Evolutionary conservation across 2,113 vertebrate species (phyloP).

Genomic region (Chionomys nivalis): DNA sequence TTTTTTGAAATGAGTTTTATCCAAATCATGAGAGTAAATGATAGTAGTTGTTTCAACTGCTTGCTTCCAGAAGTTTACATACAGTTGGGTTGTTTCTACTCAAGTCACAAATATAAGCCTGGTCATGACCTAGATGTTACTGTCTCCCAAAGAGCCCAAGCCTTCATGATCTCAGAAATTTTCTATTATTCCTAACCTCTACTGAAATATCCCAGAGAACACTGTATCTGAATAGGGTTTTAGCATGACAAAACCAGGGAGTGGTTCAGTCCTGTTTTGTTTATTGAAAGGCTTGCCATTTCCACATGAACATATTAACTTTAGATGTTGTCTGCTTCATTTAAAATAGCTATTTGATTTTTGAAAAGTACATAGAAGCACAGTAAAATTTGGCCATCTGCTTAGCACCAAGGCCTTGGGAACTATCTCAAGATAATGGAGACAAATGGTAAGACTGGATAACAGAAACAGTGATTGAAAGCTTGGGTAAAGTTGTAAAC

Average conservation of each 20-base stretch:
- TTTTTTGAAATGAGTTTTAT: neutral
- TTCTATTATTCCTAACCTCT: neutral
- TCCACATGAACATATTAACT: neutral
- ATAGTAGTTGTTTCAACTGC: neutral
- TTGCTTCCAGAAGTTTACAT: neutral
- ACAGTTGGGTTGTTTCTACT: neutral
- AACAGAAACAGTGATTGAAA: neutral
- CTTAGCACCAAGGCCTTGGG: neutral
- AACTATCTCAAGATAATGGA: neutral
- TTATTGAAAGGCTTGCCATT: neutral
- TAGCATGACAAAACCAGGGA: neutral
- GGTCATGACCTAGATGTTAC: neutral
- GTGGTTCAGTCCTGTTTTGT: neutral
- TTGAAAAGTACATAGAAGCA: neutral
- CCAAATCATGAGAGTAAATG: neutral
- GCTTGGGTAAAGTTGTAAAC: neutral
- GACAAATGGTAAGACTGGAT: neutral
- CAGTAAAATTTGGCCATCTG: neutral
- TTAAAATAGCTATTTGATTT: neutral
- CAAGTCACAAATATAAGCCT: neutral
- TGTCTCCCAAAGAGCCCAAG: neutral
- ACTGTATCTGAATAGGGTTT: neutral
- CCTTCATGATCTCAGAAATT: neutral
- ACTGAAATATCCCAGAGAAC: neutral
- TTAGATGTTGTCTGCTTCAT: neutral